Evolutionary conservation across 2,888 invertebrate species (phyloP).

Genomic region (Callinectes sapidus): DNA sequence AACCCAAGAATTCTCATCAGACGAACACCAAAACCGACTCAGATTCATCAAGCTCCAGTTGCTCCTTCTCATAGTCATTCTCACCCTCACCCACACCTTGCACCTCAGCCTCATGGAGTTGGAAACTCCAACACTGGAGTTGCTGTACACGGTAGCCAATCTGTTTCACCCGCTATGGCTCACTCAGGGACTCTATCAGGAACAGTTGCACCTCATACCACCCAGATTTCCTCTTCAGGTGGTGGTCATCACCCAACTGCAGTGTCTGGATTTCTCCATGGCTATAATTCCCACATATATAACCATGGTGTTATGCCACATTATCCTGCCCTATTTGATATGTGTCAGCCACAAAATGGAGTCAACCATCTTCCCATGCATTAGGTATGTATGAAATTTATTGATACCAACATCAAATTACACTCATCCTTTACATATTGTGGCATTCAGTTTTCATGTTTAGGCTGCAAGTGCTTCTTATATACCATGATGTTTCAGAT

Average conservation of each 20-base stretch:
- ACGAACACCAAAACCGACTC: slow-evolving; percentile 49
- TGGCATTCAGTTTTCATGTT: too few species aligned
- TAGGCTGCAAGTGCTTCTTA: too few species aligned
- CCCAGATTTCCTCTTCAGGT: slow-evolving; percentile 52
- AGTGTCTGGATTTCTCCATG: slow-evolving; percentile 61
- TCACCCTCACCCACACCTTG: slow-evolving; percentile 56
- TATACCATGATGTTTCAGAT: too few species aligned
- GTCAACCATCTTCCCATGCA: slow-evolving; percentile 60
- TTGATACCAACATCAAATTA: too few species aligned
- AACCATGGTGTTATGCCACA: slow-evolving; percentile 66
- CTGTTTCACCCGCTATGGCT: slow-evolving; percentile 60
- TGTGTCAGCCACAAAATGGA: slow-evolving; percentile 64
- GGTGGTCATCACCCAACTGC: slow-evolving; percentile 62
- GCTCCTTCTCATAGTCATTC: slow-evolving; percentile 49
- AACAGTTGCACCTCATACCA: slow-evolving; percentile 54
- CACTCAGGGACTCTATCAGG: slow-evolving; percentile 52
- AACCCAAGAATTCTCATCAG: slow-evolving; percentile 51
- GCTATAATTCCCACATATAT: slow-evolving; percentile 65
- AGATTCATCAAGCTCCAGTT: slow-evolving; percentile 47
- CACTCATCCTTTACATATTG: too few species aligned
- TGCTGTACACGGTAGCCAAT: slow-evolving; percentile 46
- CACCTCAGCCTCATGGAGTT: slow-evolving; percentile 55
- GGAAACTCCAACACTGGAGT: slow-evolving; percentile 24
- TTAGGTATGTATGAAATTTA: slow-evolving; percentile 4
- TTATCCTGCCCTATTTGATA: slow-evolving; percentile 64